Evolutionary conservation across 2,113 vertebrate genomes (phyloP).

Genomic region (Poeciliopsis retropinna): DNA sequence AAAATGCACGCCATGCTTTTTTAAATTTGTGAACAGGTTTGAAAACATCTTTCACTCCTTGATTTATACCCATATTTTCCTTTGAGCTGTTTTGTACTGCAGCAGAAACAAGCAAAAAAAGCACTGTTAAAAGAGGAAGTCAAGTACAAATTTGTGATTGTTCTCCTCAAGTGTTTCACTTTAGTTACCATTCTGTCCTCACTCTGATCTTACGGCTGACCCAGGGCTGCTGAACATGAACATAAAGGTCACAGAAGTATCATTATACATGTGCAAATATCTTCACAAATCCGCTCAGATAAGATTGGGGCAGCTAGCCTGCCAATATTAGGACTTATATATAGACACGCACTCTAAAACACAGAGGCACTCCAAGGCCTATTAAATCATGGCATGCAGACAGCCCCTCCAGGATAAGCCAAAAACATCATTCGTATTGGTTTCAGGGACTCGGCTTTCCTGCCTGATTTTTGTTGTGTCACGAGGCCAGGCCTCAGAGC

Average conservation of each 20-base stretch:
- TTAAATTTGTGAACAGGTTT: too few species aligned
- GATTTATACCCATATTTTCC: too few species aligned
- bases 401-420: slow-evolving; percentile 47
- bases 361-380: slow-evolving; percentile 35
- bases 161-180: not conserved
- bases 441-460: slow-evolving; percentile 43
- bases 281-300: slow-evolving; percentile 23
- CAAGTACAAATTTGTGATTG: too few species aligned
- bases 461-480: slow-evolving; percentile 38
- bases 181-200: not conserved
- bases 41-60: too few species aligned
- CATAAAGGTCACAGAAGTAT: not conserved
- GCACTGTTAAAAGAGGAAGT: too few species aligned
- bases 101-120: too few species aligned
- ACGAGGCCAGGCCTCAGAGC: not conserved
- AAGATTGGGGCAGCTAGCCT: slow-evolving; percentile 20
- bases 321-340: slow-evolving; percentile 52
- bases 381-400: slow-evolving; percentile 57
- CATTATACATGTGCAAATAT: slow-evolving; percentile 9
- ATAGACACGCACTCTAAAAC: slow-evolving; percentile 30
- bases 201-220: not conserved
- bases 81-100: too few species aligned
- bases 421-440: slow-evolving; percentile 57
- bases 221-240: not conserved
- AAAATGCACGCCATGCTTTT: too few species aligned